Percentiles rank a stretch among this genome's conserved stretches.
phyloP scores from a whole-genome alignment of 2,113 vertebrate genomes.

The Xerus inauris region DNA sequence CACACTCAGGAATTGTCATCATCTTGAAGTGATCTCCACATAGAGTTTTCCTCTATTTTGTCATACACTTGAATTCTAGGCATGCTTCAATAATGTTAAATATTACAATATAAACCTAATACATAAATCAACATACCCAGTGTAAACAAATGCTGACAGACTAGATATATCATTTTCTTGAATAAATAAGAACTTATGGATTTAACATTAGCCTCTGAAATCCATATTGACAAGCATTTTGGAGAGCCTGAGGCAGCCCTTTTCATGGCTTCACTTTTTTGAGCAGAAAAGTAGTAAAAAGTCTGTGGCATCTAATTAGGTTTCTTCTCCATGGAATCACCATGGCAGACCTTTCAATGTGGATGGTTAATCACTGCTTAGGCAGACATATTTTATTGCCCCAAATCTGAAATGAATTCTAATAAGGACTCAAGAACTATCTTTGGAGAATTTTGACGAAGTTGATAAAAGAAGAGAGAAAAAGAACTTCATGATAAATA shows the following conservation, averaged over 20 bases:
- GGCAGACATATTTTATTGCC: slow-evolving; percentile 58
- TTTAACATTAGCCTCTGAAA: slow-evolving; percentile 54
- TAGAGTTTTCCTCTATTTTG: background rate
- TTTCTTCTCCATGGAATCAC: background rate
- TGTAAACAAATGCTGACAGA: slow-evolving; percentile 7
- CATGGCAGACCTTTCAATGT: slow-evolving; percentile 40
- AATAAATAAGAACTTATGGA: slow-evolving; percentile 45
- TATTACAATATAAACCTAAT: slow-evolving; percentile 10
- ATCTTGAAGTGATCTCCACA: background rate
- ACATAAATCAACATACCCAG: background rate
- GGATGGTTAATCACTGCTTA: slow-evolving; percentile 49
- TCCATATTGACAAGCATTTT: slow-evolving; percentile 48
- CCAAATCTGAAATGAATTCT: slow-evolving; percentile 62
- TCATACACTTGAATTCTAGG: background rate
- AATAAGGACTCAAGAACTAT: slow-evolving; percentile 48
- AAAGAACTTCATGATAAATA: slow-evolving; percentile 47
- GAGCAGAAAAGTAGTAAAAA: slow-evolving; percentile 61
- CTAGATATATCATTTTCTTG: slow-evolving; percentile 14
- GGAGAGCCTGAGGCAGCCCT: slow-evolving; percentile 14
- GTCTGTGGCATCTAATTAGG: slow-evolving; percentile 20
- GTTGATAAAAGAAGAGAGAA: slow-evolving; percentile 8
- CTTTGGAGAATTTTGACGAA: slow-evolving; percentile 39
- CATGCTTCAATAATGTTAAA: background rate
- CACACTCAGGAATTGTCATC: background rate
- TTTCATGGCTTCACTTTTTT: slow-evolving; percentile 47